Evolutionary conservation across 2,113 vertebrate species (phyloP).

Genomic region (Lamprotornis superbus): DNA sequence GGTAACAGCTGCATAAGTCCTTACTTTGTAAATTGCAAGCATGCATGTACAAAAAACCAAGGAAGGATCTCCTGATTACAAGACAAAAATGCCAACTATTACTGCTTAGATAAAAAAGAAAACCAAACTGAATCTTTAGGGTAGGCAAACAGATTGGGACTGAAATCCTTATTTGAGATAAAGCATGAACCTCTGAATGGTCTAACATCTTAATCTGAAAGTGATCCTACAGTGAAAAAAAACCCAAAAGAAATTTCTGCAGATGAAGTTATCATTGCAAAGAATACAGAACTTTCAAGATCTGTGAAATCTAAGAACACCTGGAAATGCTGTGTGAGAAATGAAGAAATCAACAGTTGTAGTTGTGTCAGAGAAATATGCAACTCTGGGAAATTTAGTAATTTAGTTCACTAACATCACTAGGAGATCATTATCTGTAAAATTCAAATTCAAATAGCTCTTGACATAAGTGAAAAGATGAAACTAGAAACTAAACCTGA

Average conservation of each 20-base stretch:
- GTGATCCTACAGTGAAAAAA: not conserved
- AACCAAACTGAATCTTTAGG: not conserved
- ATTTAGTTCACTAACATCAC: not conserved
- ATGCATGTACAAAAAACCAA: rapidly evolving
- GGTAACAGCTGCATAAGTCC: not conserved
- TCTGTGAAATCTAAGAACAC: not conserved
- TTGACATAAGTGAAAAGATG: not conserved
- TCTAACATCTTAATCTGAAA: not conserved
- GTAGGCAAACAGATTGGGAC: not conserved
- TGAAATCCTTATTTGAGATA: not conserved
- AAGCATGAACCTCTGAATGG: not conserved
- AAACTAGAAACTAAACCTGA: not conserved
- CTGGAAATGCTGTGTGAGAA: not conserved
- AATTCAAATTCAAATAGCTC: not conserved
- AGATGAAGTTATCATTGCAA: not conserved
- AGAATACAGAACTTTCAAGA: not conserved
- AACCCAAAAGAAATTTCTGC: not conserved
- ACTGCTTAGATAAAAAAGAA: not conserved
- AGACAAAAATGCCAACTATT: not conserved
- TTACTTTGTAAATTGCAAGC: not conserved
- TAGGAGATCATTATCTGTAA: not conserved
- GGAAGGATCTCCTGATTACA: not conserved
- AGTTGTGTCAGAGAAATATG: not conserved
- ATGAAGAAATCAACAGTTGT: not conserved
- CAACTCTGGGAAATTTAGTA: not conserved